These are phyloP conservation scores for Thaumetopoea pityocampa DNA, from an alignment of 1,140 invertebrate genomes.

Conservation along the genomic window DNA sequence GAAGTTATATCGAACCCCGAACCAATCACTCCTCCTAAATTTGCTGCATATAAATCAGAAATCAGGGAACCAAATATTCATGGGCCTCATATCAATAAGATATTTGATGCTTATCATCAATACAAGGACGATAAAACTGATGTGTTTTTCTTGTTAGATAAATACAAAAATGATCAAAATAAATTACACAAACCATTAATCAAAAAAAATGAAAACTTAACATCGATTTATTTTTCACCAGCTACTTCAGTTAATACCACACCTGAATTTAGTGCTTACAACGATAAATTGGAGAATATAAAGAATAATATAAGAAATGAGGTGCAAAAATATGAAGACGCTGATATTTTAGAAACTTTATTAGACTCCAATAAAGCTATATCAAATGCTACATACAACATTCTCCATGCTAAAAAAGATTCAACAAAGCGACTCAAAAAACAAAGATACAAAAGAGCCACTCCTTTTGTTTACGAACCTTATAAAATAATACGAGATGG, in stretches of 20 bases:
- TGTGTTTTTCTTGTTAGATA: constrained; percentile 29
- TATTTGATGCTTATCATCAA: constrained; percentile 8
- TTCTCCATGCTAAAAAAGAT: constrained; percentile 34
- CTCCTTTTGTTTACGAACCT: constrained; percentile 67
- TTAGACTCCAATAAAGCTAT: constrained; percentile 4
- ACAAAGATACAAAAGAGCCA: constrained; percentile 46
- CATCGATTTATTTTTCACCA: constrained; percentile 1
- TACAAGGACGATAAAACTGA: constrained; percentile 16
- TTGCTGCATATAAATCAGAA: constrained; percentile 24
- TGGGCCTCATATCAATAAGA: constrained; percentile 19
- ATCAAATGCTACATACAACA: constrained; percentile 23
- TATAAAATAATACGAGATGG: constrained; percentile 69
- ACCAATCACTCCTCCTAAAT: constrained; percentile 38
- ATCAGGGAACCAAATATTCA: constrained; percentile 8
- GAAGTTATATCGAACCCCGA: constrained; percentile 59
- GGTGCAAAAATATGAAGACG: background rate
- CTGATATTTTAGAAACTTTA: background rate
- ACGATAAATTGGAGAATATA: constrained; percentile 40
- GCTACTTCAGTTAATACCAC: constrained; percentile 11
- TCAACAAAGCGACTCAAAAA: constrained; percentile 19
- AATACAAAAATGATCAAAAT: constrained; percentile 22
- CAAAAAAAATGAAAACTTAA: constrained; percentile 11
- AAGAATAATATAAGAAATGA: constrained; percentile 16
- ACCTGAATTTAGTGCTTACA: constrained; percentile 31
- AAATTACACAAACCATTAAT: constrained; percentile 12